These are phyloP conservation scores for Morbakka virulenta DNA, from an alignment of 30 jellyfish, hydroid and myxozoan genomes.

Conservation along the genomic window DNA sequence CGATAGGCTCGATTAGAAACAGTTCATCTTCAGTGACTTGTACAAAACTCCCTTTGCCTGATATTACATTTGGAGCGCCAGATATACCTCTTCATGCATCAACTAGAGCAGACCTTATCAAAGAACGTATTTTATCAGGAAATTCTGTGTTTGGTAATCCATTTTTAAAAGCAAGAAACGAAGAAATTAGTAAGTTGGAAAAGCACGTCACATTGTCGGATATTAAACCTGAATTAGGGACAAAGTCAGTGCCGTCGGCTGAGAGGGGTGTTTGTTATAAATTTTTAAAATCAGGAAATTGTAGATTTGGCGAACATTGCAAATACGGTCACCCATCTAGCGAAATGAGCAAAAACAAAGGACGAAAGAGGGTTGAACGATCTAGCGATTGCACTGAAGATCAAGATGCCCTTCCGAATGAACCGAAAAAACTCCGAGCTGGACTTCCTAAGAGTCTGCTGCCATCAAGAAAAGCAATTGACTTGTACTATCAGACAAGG, in stretches of 20 bases:
- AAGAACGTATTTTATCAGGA: no score
- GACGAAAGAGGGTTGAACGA: slow-evolving; percentile 32
- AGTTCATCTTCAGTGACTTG: no score
- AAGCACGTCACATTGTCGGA: slow-evolving; percentile 46
- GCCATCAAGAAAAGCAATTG: slow-evolving; percentile 48
- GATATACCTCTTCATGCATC: no score
- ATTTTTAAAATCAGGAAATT: slow-evolving; percentile 22
- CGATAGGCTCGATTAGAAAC: no score
- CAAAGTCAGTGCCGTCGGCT: not conserved
- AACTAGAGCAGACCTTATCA: no score
- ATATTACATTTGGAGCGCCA: no score
- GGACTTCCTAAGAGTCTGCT: slow-evolving; percentile 28
- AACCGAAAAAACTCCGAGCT: slow-evolving; percentile 19
- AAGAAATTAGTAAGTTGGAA: slow-evolving; percentile 10
- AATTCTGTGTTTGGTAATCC: slow-evolving; percentile 42
- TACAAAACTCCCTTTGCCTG: no score
- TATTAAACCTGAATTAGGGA: not conserved
- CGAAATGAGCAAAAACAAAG: not conserved
- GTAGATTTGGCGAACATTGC: slow-evolving; percentile 37
- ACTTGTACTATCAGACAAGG: slow-evolving; percentile 28
- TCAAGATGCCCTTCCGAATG: slow-evolving; percentile 6
- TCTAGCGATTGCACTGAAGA: slow-evolving; percentile 5
- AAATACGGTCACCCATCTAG: not conserved
- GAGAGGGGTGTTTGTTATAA: slow-evolving; percentile 16
- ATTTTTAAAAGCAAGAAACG: slow-evolving; percentile 18